These are phyloP conservation scores for Nothobranchius kuhntae DNA, from an alignment of 2,113 vertebrate species.

Conservation along the genomic window DNA sequence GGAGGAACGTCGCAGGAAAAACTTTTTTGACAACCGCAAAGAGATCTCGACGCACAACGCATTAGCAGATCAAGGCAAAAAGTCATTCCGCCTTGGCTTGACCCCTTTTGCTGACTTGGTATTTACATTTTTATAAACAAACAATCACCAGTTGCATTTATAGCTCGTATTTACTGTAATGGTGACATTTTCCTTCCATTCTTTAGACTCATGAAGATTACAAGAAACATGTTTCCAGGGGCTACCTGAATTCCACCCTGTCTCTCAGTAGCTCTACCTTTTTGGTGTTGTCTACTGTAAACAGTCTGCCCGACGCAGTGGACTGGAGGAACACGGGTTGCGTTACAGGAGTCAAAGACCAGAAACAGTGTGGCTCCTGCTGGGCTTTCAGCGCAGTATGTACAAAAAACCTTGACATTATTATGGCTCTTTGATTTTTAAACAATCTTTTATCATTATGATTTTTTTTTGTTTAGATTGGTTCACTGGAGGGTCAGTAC, in stretches of 20 bases:
- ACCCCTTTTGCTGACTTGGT: conserved; percentile 82
- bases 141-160: too few relatives aligned
- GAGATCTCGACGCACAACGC: conserved; percentile 79
- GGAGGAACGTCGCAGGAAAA: conserved; percentile 61
- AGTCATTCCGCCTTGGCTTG: conserved; percentile 80
- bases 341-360: conserved; percentile 76
- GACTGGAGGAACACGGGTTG: conserved; percentile 80
- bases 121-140: background rate
- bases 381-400: conserved; percentile 79
- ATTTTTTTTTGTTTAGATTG: conserved; percentile 63
- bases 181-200: background rate
- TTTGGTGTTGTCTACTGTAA: conserved; percentile 23
- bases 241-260: conserved; percentile 73
- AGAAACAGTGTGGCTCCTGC: conserved; percentile 75
- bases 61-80: conserved; percentile 78
- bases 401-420: background rate
- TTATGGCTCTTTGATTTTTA: background rate
- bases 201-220: conserved; percentile 78
- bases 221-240: conserved; percentile 51
- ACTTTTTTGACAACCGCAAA: conserved; percentile 75
- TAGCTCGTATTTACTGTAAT: background rate
- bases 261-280: conserved; percentile 58
- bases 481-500: conserved; percentile 79
- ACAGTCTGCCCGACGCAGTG: conserved; percentile 55
- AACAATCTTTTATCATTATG: background rate